These are phyloP conservation scores for Pseudochirops corinnae DNA, from an alignment of 2,797 vertebrate genomes.

Conservation along the genomic window DNA sequence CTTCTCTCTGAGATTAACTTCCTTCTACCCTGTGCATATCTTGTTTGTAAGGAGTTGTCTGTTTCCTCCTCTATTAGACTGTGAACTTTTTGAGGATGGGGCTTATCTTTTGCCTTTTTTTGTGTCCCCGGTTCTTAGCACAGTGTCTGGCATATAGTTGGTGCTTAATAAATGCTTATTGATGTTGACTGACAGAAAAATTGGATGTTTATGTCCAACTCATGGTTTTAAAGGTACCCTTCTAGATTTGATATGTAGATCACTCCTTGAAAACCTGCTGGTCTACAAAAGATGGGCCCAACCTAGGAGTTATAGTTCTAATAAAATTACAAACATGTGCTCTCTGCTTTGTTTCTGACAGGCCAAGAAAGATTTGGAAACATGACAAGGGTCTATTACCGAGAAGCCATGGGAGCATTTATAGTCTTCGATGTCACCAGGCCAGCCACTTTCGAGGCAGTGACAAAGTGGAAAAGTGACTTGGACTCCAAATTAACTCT, in stretches of 20 bases:
- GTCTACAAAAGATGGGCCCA: background rate
- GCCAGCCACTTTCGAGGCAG: constrained; percentile 96
- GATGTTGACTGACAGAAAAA: background rate
- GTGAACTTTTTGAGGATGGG: background rate
- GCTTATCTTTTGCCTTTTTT: background rate
- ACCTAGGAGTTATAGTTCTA: constrained; percentile 11
- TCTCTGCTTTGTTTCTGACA: constrained; percentile 78
- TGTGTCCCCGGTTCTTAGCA: background rate
- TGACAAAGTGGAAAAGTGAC: constrained; percentile 98
- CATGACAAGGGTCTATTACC: constrained; percentile 99
- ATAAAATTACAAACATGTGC: background rate
- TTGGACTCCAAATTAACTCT: constrained; percentile 97
- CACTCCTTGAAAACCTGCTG: constrained; percentile 24
- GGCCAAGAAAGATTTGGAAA: constrained; percentile 99
- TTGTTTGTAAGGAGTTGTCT: background rate
- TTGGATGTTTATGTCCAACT: background rate
- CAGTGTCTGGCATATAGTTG: background rate
- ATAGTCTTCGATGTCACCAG: constrained; percentile 97
- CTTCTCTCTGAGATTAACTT: background rate
- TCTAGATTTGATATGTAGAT: background rate
- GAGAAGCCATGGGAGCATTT: constrained; percentile 97
- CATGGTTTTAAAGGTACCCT: background rate
- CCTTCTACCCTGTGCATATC: background rate
- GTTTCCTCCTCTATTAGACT: background rate
- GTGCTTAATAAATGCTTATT: background rate